Evolutionary conservation across 2,888 invertebrate genomes (phyloP).

Genomic region (Chrysomela aeneicollis): DNA sequence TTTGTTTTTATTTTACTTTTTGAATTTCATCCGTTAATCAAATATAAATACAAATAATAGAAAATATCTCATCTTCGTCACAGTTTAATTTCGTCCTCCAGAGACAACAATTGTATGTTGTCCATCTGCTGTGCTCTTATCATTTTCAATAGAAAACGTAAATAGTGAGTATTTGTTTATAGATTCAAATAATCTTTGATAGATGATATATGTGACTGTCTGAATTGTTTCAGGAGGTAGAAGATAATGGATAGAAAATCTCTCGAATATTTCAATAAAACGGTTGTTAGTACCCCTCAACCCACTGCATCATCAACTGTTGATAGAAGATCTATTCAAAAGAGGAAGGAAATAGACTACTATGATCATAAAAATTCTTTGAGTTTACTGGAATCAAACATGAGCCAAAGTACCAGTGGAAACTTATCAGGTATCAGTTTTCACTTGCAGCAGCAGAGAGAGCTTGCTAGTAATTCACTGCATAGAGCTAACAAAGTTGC

Average conservation of each 20-base stretch:
- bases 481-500: conserved; percentile 43
- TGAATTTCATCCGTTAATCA: too few species aligned
- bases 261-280: conserved; percentile 24
- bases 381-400: conserved; percentile 26
- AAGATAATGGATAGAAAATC: neutral
- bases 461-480: conserved; percentile 46
- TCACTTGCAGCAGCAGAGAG: conserved; percentile 44
- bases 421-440: conserved; percentile 25
- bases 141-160: too few species aligned
- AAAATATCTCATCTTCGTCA: too few species aligned
- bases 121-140: too few species aligned
- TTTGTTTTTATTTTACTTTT: too few species aligned
- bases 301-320: conserved; percentile 62
- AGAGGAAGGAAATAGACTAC: conserved; percentile 18
- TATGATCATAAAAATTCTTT: conserved; percentile 36
- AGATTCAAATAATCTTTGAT: too few species aligned
- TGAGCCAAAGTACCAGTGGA: neutral
- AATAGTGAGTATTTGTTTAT: too few species aligned
- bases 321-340: conserved; percentile 49
- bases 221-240: neutral
- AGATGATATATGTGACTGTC: too few species aligned
- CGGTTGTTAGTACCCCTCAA: conserved; percentile 52
- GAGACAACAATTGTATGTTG: too few species aligned
- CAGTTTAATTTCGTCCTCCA: too few species aligned
- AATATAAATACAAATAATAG: too few species aligned